A percentile compares a stretch with the other conserved stretches of the same genome.
Evolutionary conservation across 2,113 vertebrate genomes (phyloP).

Genomic region (Eonycteris spelaea): DNA sequence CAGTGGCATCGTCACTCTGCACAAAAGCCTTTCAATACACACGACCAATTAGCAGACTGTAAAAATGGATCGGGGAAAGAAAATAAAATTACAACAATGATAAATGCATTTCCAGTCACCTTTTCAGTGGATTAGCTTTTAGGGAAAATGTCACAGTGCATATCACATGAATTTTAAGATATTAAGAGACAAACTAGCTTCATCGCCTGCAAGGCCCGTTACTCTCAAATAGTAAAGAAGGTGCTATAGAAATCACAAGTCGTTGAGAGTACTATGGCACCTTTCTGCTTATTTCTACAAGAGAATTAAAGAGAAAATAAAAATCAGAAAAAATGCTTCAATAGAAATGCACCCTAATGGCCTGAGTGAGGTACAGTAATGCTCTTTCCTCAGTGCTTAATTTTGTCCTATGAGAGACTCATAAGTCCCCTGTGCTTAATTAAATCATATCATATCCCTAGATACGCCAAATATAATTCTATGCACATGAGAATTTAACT

Average conservation of each 20-base stretch:
- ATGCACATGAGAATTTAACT: constrained; percentile 35
- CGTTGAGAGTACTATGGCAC: not conserved
- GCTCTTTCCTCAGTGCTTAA: constrained; percentile 18
- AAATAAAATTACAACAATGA: not conserved
- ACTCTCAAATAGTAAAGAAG: not conserved
- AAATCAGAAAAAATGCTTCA: constrained; percentile 22
- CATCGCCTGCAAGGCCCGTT: not conserved
- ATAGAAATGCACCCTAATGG: not conserved
- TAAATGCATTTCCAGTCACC: not conserved
- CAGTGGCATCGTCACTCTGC: not conserved
- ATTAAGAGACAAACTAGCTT: not conserved
- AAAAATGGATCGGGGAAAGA: not conserved
- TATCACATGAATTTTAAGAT: not conserved
- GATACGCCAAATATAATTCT: constrained; percentile 16
- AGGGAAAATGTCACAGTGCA: not conserved
- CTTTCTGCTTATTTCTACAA: not conserved
- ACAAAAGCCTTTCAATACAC: not conserved
- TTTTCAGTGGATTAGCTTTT: constrained; percentile 4
- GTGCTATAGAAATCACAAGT: not conserved
- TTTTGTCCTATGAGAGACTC: not conserved
- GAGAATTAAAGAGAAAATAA: constrained; percentile 10
- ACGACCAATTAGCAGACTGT: not conserved
- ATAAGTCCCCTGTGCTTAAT: constrained; percentile 52
- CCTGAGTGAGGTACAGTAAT: not conserved
- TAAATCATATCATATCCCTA: constrained; percentile 29